Evolutionary conservation across 2,888 invertebrate genomes (phyloP), one percentile per base, ranked within the genome.

Genomic region (Minunthozetes semirufus): DNA sequence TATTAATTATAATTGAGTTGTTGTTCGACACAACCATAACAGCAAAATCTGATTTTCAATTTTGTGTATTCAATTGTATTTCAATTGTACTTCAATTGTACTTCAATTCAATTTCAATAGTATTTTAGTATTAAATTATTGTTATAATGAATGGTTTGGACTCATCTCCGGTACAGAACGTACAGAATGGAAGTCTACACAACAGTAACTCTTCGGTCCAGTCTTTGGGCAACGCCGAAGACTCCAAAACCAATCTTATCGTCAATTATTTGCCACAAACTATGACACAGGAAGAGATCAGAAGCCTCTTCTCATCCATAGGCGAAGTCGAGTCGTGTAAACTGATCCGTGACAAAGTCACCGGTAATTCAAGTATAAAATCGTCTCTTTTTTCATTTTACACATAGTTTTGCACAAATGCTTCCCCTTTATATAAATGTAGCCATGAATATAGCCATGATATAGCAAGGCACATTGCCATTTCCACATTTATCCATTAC

Each of bases 271-370:
- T 99, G 85, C 99, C 99, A 78, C 99, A 99, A 87, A 96, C 93
- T 81, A 99, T 99, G 99, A 95, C 95, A 75, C 98, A 99, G 86
- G 98, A 98, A 85, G 98, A 98, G 85, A 98, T 99, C 79, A 88
- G 97, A 78, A 94, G 95, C 76, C 88, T 99, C 74, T 99, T 99
- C 86, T 93, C 95, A 75, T 94, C 94, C 84, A 96, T 99, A 82
- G 99, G 99, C 76, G 98, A 98, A 84, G 95, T 99, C 78, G 99
- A 99, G 85, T 95, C 94, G 81, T 99, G 99, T 86, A 99, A 99
- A 86, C 88, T 99, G 83, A 98, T 99, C 83, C 87, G 98, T 80
- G 99, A 99, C 86, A 99, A 99, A 87, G 91, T 93, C 78, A 96
- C 96, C 83, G 79, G 79, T 79, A 71, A 70, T 77, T 77, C 13